Evolutionary conservation across 2,113 vertebrate genomes (phyloP).

Genomic region (Microtus pennsylvanicus): DNA sequence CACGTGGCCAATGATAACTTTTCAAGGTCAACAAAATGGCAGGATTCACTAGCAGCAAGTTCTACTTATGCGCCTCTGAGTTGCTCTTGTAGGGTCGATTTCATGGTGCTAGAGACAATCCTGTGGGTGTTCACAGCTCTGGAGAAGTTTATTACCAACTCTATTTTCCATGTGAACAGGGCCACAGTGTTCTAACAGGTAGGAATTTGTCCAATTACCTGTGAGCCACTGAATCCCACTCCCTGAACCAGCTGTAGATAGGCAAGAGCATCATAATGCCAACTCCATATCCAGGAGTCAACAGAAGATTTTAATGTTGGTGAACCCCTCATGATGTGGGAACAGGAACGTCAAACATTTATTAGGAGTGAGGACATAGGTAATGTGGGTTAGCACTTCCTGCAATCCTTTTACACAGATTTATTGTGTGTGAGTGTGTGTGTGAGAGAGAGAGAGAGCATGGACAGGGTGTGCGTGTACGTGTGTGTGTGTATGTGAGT

Average conservation of each 20-base stretch:
- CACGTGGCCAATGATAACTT: background rate
- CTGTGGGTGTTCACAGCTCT: background rate
- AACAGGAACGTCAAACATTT: background rate
- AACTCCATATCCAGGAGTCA: background rate
- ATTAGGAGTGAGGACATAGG: background rate
- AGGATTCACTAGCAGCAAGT: background rate
- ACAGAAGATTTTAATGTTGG: background rate
- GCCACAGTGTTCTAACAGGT: background rate
- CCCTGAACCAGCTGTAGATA: background rate
- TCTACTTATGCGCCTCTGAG: background rate
- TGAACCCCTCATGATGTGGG: background rate
- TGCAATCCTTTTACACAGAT: background rate
- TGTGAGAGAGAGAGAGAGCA: too few species aligned
- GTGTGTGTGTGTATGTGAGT: too few species aligned
- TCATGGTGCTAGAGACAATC: background rate
- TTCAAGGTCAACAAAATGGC: background rate
- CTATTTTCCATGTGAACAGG: background rate
- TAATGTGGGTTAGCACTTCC: background rate
- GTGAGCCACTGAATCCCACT: background rate
- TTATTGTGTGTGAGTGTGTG: background rate
- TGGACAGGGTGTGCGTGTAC: too few species aligned
- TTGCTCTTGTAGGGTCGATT: background rate
- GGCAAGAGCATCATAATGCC: background rate
- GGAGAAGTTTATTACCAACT: background rate
- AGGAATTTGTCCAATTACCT: background rate